Evolutionary conservation across 2,113 vertebrate species (phyloP).

Genomic region (Gadus macrocephalus): DNA sequence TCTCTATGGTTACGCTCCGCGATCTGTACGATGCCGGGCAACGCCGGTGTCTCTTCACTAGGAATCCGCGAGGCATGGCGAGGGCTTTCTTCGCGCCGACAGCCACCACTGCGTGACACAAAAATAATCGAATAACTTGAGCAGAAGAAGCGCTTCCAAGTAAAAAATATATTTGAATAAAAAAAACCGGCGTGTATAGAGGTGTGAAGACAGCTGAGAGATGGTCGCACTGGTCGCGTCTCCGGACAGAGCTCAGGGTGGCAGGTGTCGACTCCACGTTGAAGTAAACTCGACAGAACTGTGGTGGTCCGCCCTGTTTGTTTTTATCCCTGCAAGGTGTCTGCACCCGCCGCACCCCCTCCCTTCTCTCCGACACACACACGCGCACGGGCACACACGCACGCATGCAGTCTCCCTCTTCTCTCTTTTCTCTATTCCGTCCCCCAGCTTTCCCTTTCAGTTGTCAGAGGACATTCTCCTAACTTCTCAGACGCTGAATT

Average conservation of each 20-base stretch:
- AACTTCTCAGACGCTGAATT: background rate
- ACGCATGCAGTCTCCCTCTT: conserved; percentile 7
- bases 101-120: conserved; percentile 7
- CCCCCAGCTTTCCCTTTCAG: background rate
- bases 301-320: conserved; percentile 27
- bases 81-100: conserved; percentile 28
- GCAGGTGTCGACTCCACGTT: conserved; percentile 14
- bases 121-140: too few relatives aligned
- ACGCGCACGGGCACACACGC: conserved; percentile 14
- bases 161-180: too few relatives aligned
- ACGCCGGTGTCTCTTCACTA: conserved; percentile 86
- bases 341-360: background rate
- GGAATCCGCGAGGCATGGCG: conserved; percentile 88
- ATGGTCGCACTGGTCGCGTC: conserved; percentile 1
- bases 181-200: conserved; percentile 42
- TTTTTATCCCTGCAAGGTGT: conserved; percentile 45
- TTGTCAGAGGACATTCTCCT: background rate
- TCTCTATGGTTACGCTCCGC: conserved; percentile 33
- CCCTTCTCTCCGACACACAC: conserved; percentile 17
- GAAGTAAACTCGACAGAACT: conserved; percentile 16
- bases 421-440: background rate
- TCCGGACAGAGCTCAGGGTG: conserved; percentile 12
- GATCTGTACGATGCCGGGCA: conserved; percentile 75
- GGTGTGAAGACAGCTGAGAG: conserved; percentile 9
- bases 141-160: background rate